A percentile compares a stretch with the other conserved stretches of the same genome.
phyloP scores from a whole-genome alignment of 2,113 vertebrate species.

The Regulus satrapa region DNA sequence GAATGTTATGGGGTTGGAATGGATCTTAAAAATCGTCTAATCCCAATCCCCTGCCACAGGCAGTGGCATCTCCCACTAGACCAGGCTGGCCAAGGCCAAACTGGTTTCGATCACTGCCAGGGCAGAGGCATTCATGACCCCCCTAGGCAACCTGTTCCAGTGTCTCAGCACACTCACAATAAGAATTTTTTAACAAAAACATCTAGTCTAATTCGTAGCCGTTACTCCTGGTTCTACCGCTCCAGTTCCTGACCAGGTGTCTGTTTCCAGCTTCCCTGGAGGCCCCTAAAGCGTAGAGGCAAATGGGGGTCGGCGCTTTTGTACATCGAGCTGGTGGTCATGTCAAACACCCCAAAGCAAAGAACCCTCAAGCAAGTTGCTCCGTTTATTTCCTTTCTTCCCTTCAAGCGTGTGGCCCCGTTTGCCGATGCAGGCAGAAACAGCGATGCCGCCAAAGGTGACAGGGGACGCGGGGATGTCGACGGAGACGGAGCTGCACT shows the following conservation, averaged over 20 bases:
- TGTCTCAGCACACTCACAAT: neutral
- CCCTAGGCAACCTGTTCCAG: neutral
- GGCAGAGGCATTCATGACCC: neutral
- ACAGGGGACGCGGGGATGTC: accelerated
- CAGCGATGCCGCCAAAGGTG: accelerated
- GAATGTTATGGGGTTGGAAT: neutral
- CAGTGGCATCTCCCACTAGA: neutral
- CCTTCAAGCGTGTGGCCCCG: accelerated
- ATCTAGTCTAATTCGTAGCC: neutral
- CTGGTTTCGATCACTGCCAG: neutral
- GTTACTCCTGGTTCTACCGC: neutral
- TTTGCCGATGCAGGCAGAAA: accelerated
- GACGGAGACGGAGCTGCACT: accelerated
- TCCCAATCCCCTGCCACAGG: neutral
- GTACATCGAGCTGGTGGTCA: neutral
- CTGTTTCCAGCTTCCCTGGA: neutral
- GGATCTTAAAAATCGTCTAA: neutral
- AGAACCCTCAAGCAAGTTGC: no score
- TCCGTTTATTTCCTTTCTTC: neutral
- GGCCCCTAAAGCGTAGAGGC: accelerated
- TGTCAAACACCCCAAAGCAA: accelerated
- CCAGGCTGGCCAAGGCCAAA: neutral
- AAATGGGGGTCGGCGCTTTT: neutral
- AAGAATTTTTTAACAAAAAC: neutral
- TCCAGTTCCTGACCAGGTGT: neutral